Evolutionary conservation across 2,888 invertebrate species (phyloP).

Genomic region (Tetanocera ferruginea): DNA sequence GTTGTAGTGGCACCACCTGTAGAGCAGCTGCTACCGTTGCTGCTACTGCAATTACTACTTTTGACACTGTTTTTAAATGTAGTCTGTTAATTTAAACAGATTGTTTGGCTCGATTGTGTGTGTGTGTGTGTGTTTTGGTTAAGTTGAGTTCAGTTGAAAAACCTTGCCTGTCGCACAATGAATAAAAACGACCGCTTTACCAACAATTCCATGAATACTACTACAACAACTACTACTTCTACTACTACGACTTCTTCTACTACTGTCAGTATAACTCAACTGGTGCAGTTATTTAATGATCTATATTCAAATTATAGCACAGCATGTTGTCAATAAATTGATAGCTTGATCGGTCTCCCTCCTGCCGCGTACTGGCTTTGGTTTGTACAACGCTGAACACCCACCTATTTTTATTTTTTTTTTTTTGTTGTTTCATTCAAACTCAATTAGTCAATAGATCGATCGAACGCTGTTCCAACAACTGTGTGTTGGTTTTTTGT

Average conservation of each 20-base stretch:
- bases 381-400: background rate
- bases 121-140: background rate
- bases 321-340: constrained; percentile 35
- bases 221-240: background rate
- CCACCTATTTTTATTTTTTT: background rate
- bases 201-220: background rate
- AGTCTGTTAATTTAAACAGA: background rate
- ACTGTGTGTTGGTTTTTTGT: constrained; percentile 18
- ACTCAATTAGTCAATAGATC: constrained; percentile 57
- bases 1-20: constrained; percentile 9
- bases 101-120: background rate
- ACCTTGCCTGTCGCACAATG: no score
- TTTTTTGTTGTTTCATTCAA: constrained; percentile 45
- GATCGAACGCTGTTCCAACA: background rate
- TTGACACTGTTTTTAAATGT: background rate
- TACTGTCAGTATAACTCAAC: background rate
- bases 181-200: no score
- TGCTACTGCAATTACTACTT: background rate
- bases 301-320: constrained; percentile 21
- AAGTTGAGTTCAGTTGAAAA: no score
- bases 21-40: background rate
- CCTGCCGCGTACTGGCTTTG: background rate
- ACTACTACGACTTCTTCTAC: background rate
- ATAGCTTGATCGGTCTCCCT: background rate
- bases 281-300: constrained; percentile 11